phyloP scores from a whole-genome alignment of 2,888 invertebrate species.

The Drosophila prostipennis region DNA sequence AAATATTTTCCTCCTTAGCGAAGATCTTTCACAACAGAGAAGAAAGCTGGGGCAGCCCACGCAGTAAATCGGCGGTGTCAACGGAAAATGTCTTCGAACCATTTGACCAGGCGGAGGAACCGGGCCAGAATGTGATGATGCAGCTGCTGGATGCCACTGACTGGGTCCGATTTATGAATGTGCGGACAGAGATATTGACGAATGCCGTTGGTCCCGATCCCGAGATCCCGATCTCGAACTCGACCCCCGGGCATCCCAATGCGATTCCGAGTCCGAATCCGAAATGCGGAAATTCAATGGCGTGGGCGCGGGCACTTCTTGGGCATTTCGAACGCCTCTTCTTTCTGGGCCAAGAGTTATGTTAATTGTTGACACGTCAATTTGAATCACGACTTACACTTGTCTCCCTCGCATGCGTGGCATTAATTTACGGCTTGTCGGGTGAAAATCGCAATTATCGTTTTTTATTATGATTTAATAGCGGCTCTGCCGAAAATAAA shows the following conservation, averaged over 20 bases:
- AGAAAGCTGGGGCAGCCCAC: slow-evolving; percentile 25
- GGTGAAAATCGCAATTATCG: slow-evolving; percentile 82
- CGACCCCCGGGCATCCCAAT: background rate
- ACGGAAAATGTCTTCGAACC: slow-evolving; percentile 35
- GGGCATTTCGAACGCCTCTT: slow-evolving; percentile 6
- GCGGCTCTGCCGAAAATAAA: slow-evolving; percentile 44
- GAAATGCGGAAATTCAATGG: slow-evolving; percentile 71
- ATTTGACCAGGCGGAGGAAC: slow-evolving; percentile 11
- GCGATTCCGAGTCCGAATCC: slow-evolving; percentile 2
- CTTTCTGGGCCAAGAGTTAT: slow-evolving; percentile 62
- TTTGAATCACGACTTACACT: slow-evolving; percentile 83
- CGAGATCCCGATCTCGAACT: slow-evolving; percentile 51
- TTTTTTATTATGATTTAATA: slow-evolving; percentile 82
- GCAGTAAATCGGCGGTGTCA: slow-evolving; percentile 47
- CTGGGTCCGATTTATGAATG: slow-evolving; percentile 59
- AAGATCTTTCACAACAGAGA: slow-evolving; percentile 68
- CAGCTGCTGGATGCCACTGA: slow-evolving; percentile 32
- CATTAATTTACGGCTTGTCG: slow-evolving; percentile 76
- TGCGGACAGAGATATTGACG: slow-evolving; percentile 66
- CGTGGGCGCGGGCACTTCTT: slow-evolving; percentile 56
- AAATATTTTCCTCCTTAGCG: slow-evolving; percentile 65
- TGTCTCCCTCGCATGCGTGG: slow-evolving; percentile 67
- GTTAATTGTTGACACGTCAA: slow-evolving; percentile 81
- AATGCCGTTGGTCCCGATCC: slow-evolving; percentile 25
- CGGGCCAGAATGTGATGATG: slow-evolving; percentile 9